Percentiles rank a stretch among this genome's conserved stretches.
These are phyloP conservation scores for Scaeva pyrastri DNA, from an alignment of 2,888 invertebrate genomes.

Conservation along the genomic window DNA sequence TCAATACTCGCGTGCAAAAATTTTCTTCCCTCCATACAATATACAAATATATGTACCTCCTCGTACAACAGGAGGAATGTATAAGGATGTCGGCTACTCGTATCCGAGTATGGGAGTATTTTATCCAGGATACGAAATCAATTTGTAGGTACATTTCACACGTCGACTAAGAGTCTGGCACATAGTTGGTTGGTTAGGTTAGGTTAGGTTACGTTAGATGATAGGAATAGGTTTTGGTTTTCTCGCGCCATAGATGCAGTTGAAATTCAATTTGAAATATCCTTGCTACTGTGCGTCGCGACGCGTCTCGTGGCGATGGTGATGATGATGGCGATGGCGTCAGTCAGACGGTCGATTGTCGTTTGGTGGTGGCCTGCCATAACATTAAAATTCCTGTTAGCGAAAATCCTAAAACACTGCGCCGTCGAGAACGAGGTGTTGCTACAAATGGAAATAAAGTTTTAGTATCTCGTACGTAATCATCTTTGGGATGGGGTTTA, in stretches of 20 bases:
- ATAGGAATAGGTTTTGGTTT: conserved; percentile 5
- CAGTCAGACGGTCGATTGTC: not conserved
- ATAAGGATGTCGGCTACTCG: too few relatives aligned
- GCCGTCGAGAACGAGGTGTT: not conserved
- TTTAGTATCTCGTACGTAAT: conserved; percentile 38
- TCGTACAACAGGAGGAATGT: too few relatives aligned
- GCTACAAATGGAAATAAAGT: conserved; percentile 39
- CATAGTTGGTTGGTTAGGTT: not conserved
- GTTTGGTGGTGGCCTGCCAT: conserved; percentile 30
- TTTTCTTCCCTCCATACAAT: not conserved
- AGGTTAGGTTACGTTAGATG: not conserved
- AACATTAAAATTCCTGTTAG: conserved; percentile 37
- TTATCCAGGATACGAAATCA: conserved; percentile 35
- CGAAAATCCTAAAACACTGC: conserved; percentile 9
- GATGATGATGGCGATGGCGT: too few relatives aligned
- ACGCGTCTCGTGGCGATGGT: too few relatives aligned
- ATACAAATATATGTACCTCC: not conserved
- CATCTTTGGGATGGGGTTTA: conserved; percentile 3
- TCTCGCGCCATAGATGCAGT: not conserved
- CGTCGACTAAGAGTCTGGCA: conserved; percentile 20
- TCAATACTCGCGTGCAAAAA: conserved; percentile 25
- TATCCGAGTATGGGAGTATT: not conserved
- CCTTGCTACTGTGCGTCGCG: conserved; percentile 3
- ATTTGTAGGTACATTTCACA: conserved; percentile 42
- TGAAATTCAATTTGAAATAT: conserved; percentile 38